These are phyloP conservation scores for Scyliorhinus canicula DNA, from an alignment of 2,797 vertebrate species.

Conservation along the genomic window DNA sequence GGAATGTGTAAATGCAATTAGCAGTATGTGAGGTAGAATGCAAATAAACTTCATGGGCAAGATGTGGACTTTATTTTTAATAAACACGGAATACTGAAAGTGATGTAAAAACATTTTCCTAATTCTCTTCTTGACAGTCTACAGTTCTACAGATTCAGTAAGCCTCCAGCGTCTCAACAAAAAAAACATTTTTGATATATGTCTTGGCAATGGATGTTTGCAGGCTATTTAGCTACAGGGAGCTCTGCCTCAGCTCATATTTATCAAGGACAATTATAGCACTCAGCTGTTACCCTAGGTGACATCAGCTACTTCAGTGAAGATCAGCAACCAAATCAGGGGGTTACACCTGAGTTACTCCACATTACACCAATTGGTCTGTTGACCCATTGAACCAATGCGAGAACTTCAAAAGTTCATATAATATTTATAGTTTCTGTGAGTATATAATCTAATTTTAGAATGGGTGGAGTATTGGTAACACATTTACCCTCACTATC, in stretches of 20 bases:
- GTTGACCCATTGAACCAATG: background rate
- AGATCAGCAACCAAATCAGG: background rate
- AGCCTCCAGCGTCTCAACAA: background rate
- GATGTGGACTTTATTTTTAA: too few relatives aligned
- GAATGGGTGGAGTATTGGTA: background rate
- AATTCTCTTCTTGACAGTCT: background rate
- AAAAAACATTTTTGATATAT: background rate
- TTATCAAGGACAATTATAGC: background rate
- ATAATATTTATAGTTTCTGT: background rate
- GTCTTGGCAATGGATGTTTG: background rate
- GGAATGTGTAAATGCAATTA: background rate
- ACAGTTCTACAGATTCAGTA: background rate
- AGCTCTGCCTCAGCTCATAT: background rate
- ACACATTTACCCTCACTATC: slow-evolving; percentile 68
- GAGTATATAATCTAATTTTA: background rate
- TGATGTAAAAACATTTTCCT: background rate
- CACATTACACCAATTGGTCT: background rate
- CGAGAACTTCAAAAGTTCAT: background rate
- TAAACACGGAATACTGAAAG: background rate
- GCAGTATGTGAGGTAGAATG: background rate
- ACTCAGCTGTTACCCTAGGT: background rate
- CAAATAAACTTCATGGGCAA: background rate
- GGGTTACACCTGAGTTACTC: background rate
- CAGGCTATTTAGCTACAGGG: background rate
- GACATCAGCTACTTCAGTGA: background rate